Conservation (phyloP, 23 tunicate genomes). For the Ciona savignyi region DNA sequence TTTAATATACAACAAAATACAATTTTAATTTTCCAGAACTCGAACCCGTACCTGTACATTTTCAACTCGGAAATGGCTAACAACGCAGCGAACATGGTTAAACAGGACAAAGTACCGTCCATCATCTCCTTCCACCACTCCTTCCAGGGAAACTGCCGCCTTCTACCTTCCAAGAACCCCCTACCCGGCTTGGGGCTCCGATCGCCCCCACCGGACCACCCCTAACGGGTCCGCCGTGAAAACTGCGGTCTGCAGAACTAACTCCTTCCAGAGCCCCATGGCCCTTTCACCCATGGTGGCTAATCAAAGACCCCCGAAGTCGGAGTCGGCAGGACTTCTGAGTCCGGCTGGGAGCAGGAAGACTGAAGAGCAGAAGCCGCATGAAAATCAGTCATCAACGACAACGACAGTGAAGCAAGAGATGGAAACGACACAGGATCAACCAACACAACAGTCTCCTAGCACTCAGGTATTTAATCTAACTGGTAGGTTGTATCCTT, state of each 20-base stretch:
- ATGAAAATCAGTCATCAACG: too few species aligned
- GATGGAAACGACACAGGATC: too few species aligned
- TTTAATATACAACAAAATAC: too few species aligned
- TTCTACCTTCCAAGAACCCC: slow-evolving; percentile 41
- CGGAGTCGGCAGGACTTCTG: neutral
- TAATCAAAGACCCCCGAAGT: neutral
- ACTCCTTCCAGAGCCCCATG: neutral
- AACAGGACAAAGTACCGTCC: slow-evolving; percentile 12
- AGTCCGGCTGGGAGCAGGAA: too few species aligned
- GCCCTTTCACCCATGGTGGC: neutral
- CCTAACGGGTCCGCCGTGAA: neutral
- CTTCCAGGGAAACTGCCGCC: slow-evolving; percentile 47
- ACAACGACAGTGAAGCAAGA: too few species aligned
- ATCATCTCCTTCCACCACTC: slow-evolving; percentile 56
- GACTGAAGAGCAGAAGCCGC: too few species aligned
- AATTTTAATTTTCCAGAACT: neutral
- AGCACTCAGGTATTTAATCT: too few species aligned
- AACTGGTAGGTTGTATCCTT: too few species aligned
- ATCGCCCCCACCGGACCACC: neutral
- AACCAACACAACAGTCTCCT: too few species aligned
- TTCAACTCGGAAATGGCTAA: slow-evolving; percentile 76
- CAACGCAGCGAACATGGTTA: slow-evolving; percentile 45
- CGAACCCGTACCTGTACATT: slow-evolving; percentile 42
- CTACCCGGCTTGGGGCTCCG: neutral
- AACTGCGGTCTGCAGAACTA: neutral